phyloP scores from a whole-genome alignment of 1,140 invertebrate species.

The Drosophila subobscura region DNA sequence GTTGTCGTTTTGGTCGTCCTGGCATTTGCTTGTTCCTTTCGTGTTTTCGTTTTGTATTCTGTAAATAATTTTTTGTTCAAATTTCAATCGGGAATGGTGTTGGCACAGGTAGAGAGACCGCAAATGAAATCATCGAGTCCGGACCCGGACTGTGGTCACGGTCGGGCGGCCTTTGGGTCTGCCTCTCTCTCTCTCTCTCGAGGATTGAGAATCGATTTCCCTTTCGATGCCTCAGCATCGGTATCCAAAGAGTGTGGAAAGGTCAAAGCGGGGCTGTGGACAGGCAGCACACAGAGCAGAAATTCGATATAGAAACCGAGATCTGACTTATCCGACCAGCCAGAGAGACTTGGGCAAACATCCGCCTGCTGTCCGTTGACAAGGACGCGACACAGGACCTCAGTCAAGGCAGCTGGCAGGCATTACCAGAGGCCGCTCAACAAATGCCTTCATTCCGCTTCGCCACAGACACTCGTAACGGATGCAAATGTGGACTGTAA shows the following conservation, averaged over 20 bases:
- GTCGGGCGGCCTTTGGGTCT: conserved; percentile 55
- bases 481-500: conserved; percentile 47
- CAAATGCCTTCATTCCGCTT: conserved; percentile 22
- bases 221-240: conserved; percentile 16
- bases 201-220: conserved; percentile 57
- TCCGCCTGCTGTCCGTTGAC: conserved; percentile 17
- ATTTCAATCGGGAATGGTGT: conserved; percentile 29
- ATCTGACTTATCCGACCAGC: conserved; percentile 33
- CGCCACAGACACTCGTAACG: conserved; percentile 36
- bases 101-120: conserved; percentile 57
- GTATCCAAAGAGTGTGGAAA: conserved; percentile 2
- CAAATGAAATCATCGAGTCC: conserved; percentile 76
- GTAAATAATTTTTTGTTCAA: conserved; percentile 46
- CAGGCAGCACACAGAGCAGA: conserved; percentile 18
- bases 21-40: conserved; percentile 45
- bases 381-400: conserved; percentile 41
- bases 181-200: conserved; percentile 25
- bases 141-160: conserved; percentile 61
- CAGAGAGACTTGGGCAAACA: conserved; percentile 41
- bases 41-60: conserved; percentile 28
- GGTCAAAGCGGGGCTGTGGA: conserved; percentile 18
- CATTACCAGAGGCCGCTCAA: conserved; percentile 29
- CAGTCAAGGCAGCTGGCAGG: conserved; percentile 15
- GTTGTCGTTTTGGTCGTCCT: conserved; percentile 31
- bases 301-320: conserved; percentile 47